Percentiles rank a stretch among this genome's conserved stretches.
Conservation (phyloP, 2,888 invertebrate genomes). For the Platerodrilus igneus region DNA sequence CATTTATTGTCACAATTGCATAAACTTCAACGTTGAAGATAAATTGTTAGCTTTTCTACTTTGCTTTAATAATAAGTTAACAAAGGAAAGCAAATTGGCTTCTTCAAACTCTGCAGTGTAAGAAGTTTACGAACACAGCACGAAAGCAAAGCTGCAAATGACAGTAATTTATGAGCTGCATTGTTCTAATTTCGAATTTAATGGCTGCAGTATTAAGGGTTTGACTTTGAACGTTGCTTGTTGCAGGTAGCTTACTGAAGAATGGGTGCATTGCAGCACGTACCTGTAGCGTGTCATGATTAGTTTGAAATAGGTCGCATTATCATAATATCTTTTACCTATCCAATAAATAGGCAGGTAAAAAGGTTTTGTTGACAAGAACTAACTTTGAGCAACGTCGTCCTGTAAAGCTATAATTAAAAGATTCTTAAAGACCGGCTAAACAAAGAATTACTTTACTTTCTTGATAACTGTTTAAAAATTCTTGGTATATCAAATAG, state of each 20-base stretch:
- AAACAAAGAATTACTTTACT: no score
- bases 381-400: no score
- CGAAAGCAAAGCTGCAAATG: conserved; percentile 11
- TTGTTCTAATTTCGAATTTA: conserved; percentile 7
- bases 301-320: conserved; percentile 42
- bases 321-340: conserved; percentile 40
- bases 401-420: no score
- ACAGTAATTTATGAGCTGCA: conserved; percentile 14
- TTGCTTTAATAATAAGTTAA: no score
- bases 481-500: no score
- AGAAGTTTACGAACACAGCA: conserved; percentile 12
- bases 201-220: conserved; percentile 10
- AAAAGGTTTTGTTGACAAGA: no score
- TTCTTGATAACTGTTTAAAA: no score
- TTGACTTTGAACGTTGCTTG: conserved; percentile 12
- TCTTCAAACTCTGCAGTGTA: conserved; percentile 9
- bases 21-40: no score
- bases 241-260: conserved; percentile 19
- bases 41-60: no score
- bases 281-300: conserved; percentile 40
- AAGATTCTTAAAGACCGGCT: no score
- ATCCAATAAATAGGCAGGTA: conserved; percentile 38
- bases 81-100: conserved; percentile 11
- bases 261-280: conserved; percentile 35
- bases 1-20: no score